Conservation (phyloP, 2,888 invertebrate genomes). For the Crossocerus cetratus region DNA sequence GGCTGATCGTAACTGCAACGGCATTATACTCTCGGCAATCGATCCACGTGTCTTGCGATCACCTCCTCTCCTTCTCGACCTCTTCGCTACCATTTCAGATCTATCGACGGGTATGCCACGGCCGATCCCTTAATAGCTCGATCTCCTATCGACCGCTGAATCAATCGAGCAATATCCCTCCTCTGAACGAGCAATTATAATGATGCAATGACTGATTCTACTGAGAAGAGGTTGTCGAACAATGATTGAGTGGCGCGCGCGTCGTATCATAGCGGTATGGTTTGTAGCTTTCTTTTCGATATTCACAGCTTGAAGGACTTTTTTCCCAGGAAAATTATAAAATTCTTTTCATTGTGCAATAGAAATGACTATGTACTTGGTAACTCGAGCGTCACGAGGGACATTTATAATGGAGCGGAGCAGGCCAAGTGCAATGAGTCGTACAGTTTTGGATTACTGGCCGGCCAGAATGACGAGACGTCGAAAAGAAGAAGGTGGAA, state of each 20-base stretch:
- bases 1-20: not conserved
- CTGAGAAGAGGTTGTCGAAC: too few relatives aligned
- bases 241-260: too few relatives aligned
- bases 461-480: constrained; percentile 46
- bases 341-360: too few relatives aligned
- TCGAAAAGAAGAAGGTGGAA: constrained; percentile 58
- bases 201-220: not conserved
- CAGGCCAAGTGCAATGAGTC: too few relatives aligned
- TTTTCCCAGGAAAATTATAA: too few relatives aligned
- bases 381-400: too few relatives aligned
- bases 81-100: not conserved
- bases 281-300: too few relatives aligned
- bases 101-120: not conserved
- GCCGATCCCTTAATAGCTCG: not conserved
- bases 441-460: too few relatives aligned
- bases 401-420: too few relatives aligned
- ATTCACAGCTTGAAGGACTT: too few relatives aligned
- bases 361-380: too few relatives aligned
- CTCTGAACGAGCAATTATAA: not conserved
- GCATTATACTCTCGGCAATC: constrained; percentile 12
- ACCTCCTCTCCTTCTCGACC: not conserved
- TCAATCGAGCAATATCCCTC: not conserved
- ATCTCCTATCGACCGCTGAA: not conserved
- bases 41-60: constrained; percentile 13
- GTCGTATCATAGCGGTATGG: too few relatives aligned